Evolutionary conservation across 2,888 invertebrate species (phyloP).

Genomic region (Dioctria linearis): DNA sequence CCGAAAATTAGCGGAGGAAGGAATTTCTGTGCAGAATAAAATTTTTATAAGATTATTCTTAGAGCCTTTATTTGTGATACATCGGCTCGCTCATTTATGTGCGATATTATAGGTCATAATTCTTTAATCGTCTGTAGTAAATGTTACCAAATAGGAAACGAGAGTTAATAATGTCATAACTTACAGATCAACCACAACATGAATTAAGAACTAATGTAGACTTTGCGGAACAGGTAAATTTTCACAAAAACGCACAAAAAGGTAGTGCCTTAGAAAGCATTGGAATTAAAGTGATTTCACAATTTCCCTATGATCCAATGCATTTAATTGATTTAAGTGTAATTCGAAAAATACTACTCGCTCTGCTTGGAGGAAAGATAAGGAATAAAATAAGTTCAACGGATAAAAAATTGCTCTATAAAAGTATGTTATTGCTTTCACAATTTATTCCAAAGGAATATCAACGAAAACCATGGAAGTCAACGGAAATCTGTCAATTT

Average conservation of each 20-base stretch:
- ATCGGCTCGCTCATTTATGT: no score
- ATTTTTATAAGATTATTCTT: conserved; percentile 4
- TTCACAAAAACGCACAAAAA: background rate
- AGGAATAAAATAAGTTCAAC: background rate
- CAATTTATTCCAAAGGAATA: no score
- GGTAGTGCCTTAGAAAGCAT: background rate
- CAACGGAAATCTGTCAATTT: conserved; percentile 53
- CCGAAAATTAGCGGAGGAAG: no score
- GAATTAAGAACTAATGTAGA: conserved; percentile 11
- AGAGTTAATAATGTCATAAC: conserved; percentile 18
- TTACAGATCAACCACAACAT: no score
- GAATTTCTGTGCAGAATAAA: background rate
- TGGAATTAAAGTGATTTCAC: conserved; percentile 24
- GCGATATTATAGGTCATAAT: conserved; percentile 14
- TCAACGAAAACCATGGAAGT: no score
- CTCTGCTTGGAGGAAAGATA: background rate
- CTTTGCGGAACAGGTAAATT: conserved; percentile 4
- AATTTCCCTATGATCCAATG: conserved; percentile 37
- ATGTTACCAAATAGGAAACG: background rate
- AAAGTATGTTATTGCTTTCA: background rate
- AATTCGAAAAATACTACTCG: conserved; percentile 7
- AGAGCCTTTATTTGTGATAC: conserved; percentile 13
- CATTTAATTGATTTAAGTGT: conserved; percentile 39
- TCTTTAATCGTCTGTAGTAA: conserved; percentile 27
- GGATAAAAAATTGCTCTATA: background rate